Base-by-base conservation (phyloP, 2,797 vertebrate genomes). In the Poecilia velifera region DNA sequence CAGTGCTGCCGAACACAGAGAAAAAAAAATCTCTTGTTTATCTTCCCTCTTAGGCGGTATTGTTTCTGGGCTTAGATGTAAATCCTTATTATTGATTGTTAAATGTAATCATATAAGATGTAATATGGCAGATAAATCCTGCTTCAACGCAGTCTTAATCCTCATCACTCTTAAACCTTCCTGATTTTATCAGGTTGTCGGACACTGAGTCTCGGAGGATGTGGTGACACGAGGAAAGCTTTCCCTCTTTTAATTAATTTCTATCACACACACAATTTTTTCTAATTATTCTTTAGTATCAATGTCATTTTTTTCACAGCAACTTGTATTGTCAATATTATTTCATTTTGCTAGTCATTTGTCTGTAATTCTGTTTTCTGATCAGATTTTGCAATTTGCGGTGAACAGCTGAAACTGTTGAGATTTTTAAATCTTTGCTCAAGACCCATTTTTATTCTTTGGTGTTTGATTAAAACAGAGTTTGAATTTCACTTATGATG, bases 201-300 rank as follows among this genome's bases (percentile, higher is more conserved):
- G n/a, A 72, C 62, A 77, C 8, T 74, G 78, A 78, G 81, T 41
- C 77, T 85, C 59, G 74, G 85, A 90, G 86, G 89, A 84, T 91
- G 89, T 64, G 81, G 75, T 46, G 64, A 79, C n/a, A 70, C 72
- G 81, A 90, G 64, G 74, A 62, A 78, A 73, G 78, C 51, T 86
- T 84, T 88, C 57, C 70, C 68, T 59, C 76, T 80, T 55, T 76
- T 83, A 76, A 81, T 84, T 49, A 86, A 39, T 73, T 62, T 70
- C 2, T 55, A 28, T 36, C 31, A 51, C 64, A 57, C 12, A 57
- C 77, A 31, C 13, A 70, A 68, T 0, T 73, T 70, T 76, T 28
- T 28, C 20, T 34, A 55, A 36, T 43, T 47, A 84, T 49, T 45
- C 55, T 72, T 72, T 41, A 68, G 72, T 1, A 81, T 76, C 39